Evolutionary conservation across 2,797 vertebrate species (phyloP), one percentile per base, ranked within the genome.

Genomic region (Sebastes taczanowskii): DNA sequence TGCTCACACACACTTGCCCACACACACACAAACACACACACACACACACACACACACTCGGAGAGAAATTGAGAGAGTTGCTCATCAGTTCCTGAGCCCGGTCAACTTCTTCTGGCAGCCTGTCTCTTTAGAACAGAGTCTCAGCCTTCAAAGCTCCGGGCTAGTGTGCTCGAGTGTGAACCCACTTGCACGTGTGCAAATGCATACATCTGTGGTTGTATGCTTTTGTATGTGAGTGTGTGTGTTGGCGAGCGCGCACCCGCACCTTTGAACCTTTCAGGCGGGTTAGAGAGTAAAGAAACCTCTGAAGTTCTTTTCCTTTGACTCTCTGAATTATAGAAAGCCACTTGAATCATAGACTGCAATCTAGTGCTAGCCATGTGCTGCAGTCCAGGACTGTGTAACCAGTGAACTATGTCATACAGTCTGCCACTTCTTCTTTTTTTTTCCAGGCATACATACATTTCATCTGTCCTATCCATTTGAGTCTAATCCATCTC

Each of bases 271-370:
- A 93, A 89, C 88, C 79, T 67, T 82, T 85, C 87, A 81, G 78
- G 11, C 25, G 32, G 82, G 86, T 92, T 71, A 78, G 80, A 53
- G 20, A 8, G 46, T 72, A 80, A 89, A 89, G 80, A 86, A 90
- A 65, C 89, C 85, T 91, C 85, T 91, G 90, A 93, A 93, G 90
- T 92, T 90, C 49, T 84, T 76, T 87, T 82, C 74, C 81, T 91
- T 86, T 88, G 86, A 89, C 86, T 89, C 78, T 80, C 59, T 92
- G 86, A 93, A 92, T 93, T 89, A 92, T 90, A 88, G 85, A 92
- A 89, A 90, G 73, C 46, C 78, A 78, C 89, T 91, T 86, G 87
- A 89, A 90, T 91, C 83, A 68, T 38, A 72, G 77, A 69, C 77
- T 82, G 77, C 81, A 86, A 83, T 90, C 83, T 86, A 77, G 78